Base-by-base conservation (phyloP, 2,888 invertebrate genomes). In the Anthrax anthrax region DNA sequence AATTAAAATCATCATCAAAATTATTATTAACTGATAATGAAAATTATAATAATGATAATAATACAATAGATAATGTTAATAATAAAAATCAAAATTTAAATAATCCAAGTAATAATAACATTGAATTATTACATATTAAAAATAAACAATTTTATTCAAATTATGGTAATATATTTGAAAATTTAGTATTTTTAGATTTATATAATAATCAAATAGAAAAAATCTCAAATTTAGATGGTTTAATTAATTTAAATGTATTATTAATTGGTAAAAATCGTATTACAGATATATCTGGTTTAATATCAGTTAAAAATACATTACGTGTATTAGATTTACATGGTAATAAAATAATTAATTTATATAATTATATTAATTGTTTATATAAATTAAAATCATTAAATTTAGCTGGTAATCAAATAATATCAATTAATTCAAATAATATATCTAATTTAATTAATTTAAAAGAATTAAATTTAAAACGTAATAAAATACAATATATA, bases 141-240 rank as follows among this genome's bases (percentile, higher is more conserved):
- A 67, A 67, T 44, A 62, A 63, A 34, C 67, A 67, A 43, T 48
- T 64, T 2, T 52, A 55, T 13, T 58, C 58, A 19, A 57, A 54
- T 29, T 68, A 68, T 43, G 67, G 66, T 14, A 52, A 44, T 38
- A 61, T 63, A 41, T 67, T 67, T 47, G 57, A 64, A 47, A 81
- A 84, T 66, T 72, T 95, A 48, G 91, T 94, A 17, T 94, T 94
- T 65, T 76, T 95, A 48, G 94, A 95, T 69, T 75, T 95, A 47
- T 95, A 94, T 62, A 90, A 94, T 68, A 95, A 95, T 70, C 90
- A 92, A 67, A 80, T 95, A 51, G 92, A 92, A 54, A 81, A 81
- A 61, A 84, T 94, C 50, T 78, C 79, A 47, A 84, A 81, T 47
- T 71, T 95, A 49, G 81, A 83, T 56, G 76, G 80, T 44, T 72